phyloP scores from a whole-genome alignment of 2,888 invertebrate genomes.

The Embidobia sp. region DNA sequence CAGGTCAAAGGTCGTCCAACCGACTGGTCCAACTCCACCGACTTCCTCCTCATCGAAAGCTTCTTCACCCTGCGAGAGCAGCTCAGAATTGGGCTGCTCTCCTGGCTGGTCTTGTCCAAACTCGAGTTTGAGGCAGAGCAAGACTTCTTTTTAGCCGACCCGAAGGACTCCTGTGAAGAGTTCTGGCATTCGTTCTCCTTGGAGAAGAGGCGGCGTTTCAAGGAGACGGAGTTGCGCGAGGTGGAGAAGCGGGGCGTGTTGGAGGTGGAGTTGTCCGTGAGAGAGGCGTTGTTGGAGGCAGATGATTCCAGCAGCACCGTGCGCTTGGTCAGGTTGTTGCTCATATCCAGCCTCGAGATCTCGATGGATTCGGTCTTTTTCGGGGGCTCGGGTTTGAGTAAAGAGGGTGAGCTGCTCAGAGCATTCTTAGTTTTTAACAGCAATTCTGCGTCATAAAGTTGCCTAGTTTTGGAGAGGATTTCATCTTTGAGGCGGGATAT shows the following conservation, averaged over 20 bases:
- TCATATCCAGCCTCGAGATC: not conserved
- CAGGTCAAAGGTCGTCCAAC: conserved; percentile 4
- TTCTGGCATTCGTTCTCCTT: conserved; percentile 22
- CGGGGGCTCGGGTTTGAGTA: too few relatives aligned
- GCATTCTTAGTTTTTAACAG: conserved; percentile 7
- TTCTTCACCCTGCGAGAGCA: conserved; percentile 3
- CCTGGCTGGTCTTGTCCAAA: conserved; percentile 1
- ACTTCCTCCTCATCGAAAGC: not conserved
- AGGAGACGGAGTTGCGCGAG: not conserved
- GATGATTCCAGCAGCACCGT: conserved; percentile 2
- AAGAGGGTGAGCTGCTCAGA: not conserved
- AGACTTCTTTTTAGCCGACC: too few relatives aligned
- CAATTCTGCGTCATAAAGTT: conserved; percentile 28
- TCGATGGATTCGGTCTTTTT: not conserved
- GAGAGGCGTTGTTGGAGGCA: not conserved
- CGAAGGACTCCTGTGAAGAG: conserved; percentile 1
- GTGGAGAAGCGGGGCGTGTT: conserved; percentile 12
- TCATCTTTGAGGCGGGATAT: conserved; percentile 19
- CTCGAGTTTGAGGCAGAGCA: too few relatives aligned
- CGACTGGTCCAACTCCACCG: not conserved
- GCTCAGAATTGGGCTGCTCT: conserved; percentile 34
- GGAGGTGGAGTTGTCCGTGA: conserved; percentile 7
- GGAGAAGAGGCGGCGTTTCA: conserved; percentile 25
- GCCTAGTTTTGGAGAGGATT: conserved; percentile 23
- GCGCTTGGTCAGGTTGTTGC: not conserved